These are phyloP conservation scores for Idaea straminata DNA, from an alignment of 2,888 invertebrate genomes.

Conservation along the genomic window DNA sequence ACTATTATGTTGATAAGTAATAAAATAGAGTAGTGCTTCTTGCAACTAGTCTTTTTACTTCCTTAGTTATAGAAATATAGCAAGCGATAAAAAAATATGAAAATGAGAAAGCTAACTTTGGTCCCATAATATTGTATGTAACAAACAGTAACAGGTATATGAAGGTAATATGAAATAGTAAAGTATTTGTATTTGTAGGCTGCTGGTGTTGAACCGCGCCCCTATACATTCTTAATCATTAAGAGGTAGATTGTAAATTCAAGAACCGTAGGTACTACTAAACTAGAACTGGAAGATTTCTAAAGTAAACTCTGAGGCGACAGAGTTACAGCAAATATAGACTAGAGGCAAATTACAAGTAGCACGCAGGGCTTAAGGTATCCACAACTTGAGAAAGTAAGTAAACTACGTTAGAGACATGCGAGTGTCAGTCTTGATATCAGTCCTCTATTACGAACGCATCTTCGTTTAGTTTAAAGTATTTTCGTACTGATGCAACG, in stretches of 20 bases:
- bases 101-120: conserved; percentile 53
- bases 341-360: conserved; percentile 60
- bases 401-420: conserved; percentile 70
- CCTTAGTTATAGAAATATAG: conserved; percentile 7
- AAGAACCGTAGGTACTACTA: conserved; percentile 56
- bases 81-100: conserved; percentile 44
- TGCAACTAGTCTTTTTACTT: conserved; percentile 4
- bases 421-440: conserved; percentile 75
- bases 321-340: conserved; percentile 46
- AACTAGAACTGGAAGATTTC: conserved; percentile 58
- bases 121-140: conserved; percentile 45
- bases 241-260: conserved; percentile 79
- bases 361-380: conserved; percentile 60
- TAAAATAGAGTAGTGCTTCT: neutral
- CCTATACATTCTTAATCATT: conserved; percentile 58
- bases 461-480: conserved; percentile 71
- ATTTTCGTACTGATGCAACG: conserved; percentile 75
- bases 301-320: conserved; percentile 51
- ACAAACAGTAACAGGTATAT: conserved; percentile 11
- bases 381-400: conserved; percentile 58
- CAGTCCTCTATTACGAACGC: conserved; percentile 74
- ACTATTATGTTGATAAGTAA: neutral
- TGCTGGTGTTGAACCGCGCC: conserved; percentile 18
- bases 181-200: conserved; percentile 8
- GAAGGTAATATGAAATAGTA: conserved; percentile 9